A percentile compares a stretch with the other conserved stretches of the same genome.
phyloP scores from a whole-genome alignment of 2,113 vertebrate species.

The Phocoena sinus region DNA sequence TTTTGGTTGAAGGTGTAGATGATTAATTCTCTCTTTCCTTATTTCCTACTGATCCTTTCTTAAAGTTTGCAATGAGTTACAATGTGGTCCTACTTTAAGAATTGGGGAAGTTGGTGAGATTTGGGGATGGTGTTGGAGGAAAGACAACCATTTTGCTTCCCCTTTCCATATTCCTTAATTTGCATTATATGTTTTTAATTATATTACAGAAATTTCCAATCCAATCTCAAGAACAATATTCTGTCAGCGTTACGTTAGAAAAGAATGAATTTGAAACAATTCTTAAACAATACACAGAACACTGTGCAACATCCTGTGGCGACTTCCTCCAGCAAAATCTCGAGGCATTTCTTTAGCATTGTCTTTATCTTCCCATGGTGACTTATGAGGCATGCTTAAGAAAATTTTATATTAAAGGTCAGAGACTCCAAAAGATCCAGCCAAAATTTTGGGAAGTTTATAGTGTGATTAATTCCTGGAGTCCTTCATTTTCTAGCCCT shows the following conservation, averaged over 20 bases:
- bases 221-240: neutral
- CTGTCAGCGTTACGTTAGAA: neutral
- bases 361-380: neutral
- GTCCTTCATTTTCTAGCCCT: neutral
- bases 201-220: neutral
- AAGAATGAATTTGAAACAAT: slow-evolving; percentile 49
- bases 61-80: neutral
- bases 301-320: slow-evolving; percentile 70
- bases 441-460: neutral
- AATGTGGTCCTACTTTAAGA: neutral
- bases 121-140: neutral
- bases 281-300: slow-evolving; percentile 68
- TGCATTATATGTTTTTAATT: neutral
- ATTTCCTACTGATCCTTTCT: neutral
- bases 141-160: neutral
- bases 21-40: neutral
- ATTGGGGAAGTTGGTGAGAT: neutral
- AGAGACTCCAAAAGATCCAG: neutral
- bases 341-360: slow-evolving; percentile 75
- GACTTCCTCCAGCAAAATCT: slow-evolving; percentile 77
- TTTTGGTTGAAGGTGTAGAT: neutral
- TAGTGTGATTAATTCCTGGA: neutral
- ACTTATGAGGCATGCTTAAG: neutral
- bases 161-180: neutral
- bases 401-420: neutral